Base-by-base conservation (phyloP, 2,888 invertebrate genomes). In the Suillia variegata region DNA sequence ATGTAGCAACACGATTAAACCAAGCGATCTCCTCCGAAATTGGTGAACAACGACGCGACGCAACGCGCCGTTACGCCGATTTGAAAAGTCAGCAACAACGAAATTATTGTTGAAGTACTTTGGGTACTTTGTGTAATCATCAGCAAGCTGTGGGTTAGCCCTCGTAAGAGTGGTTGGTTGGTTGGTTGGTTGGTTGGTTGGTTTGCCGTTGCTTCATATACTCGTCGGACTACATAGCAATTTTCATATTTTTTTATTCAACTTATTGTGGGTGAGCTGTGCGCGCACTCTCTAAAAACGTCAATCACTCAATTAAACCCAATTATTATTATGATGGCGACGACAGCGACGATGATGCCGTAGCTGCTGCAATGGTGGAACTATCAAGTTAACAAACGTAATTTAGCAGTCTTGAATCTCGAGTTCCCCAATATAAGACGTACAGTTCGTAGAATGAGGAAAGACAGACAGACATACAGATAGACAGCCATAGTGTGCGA, bases 281-380 rank as follows among this genome's bases (percentile, higher is more conserved):
- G 26, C 70, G 73, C 74, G 71, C 71, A 73, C 74, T 73, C 73
- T 74, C 73, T 73, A 76, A 77, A 77, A 77, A 79, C 79, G 78
- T 79, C 79, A 79, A 79, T 79, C 79, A 79, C 77, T 79, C 78
- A 79, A 79, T 79, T 79, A 78, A 77, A 77, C 72, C 74, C 78
- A 78, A 78, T 78, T 78, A 78, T 76, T 76, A 77, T 77, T 73
- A 73, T 72, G 75, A 72, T n/a, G 72, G 74, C 76, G 71, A 71
- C 74, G 75, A 75, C 71, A 74, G 69, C 73, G 74, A 71, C 45
- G 13, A 18, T 13, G 38, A n/a, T n/a, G 38, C 12, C 31, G 6
- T 31, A 12, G 6, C 6, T 31, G n/a, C 38, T 38, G 18, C 18
- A 45, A 17, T 20, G 38, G 6, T 18, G 45, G 45, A 20, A 45